Percentiles rank a stretch among this genome's conserved stretches.
Conservation (phyloP, 2,797 vertebrate genomes). For the Propithecus perrieri region DNA sequence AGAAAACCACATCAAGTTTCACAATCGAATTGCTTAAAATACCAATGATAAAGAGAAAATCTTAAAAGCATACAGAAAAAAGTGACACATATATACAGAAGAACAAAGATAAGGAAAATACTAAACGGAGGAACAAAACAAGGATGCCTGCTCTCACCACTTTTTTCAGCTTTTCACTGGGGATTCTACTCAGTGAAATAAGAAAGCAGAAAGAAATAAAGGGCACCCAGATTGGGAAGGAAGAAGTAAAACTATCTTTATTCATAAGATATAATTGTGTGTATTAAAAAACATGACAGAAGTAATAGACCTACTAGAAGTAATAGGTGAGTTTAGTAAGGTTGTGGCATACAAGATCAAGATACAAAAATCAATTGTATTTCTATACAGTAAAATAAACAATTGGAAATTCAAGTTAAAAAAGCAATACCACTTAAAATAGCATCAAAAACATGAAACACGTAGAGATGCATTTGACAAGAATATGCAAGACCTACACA, state of each 20-base stretch:
- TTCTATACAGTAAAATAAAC: constrained; percentile 1
- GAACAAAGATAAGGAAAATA: background rate
- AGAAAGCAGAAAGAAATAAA: background rate
- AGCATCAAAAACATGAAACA: background rate
- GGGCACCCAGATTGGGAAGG: background rate
- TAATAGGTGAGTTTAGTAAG: constrained; percentile 21
- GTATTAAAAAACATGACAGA: background rate
- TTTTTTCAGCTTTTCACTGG: background rate
- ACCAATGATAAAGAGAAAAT: background rate
- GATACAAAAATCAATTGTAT: background rate
- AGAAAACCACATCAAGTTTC: background rate
- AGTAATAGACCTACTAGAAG: background rate
- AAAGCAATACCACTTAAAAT: background rate
- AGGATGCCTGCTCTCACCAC: background rate
- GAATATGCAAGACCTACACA: background rate
- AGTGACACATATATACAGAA: background rate
- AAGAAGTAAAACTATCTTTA: constrained; percentile 10
- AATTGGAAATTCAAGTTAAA: constrained; percentile 15
- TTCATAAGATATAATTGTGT: background rate
- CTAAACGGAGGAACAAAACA: background rate
- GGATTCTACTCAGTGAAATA: background rate
- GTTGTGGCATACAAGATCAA: background rate
- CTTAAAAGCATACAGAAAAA: background rate
- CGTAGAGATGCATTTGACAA: background rate
- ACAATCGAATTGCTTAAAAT: constrained; percentile 20